Percentiles rank a stretch among this genome's conserved stretches.
These are phyloP conservation scores for Drosophila sp. DNA, from an alignment of 1,140 invertebrate genomes.

Conservation along the genomic window DNA sequence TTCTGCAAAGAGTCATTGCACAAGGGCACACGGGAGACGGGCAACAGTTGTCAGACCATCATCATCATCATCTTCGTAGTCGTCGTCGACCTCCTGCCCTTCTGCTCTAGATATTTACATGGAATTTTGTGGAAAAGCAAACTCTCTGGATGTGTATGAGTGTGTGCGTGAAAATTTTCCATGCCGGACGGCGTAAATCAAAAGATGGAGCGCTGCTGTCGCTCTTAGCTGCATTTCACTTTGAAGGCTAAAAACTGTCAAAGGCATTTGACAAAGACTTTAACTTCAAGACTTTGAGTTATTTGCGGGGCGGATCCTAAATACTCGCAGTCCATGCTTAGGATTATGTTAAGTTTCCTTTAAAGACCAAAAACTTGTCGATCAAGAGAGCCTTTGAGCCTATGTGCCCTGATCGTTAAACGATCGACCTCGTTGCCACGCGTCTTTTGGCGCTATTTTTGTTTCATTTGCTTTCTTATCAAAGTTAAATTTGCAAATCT, in stretches of 20 bases:
- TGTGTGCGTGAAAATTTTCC: constrained; percentile 67
- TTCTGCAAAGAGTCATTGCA: constrained; percentile 46
- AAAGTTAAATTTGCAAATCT: constrained; percentile 10
- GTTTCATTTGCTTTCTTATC: background rate
- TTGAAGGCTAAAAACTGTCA: constrained; percentile 66
- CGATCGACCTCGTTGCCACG: background rate
- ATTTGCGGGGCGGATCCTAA: constrained; percentile 21
- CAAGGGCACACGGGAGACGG: constrained; percentile 62
- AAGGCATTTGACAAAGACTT: constrained; percentile 66
- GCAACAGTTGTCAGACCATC: constrained; percentile 70
- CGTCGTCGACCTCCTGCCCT: constrained; percentile 14
- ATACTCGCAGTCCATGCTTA: background rate
- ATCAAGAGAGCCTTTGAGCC: too few relatives aligned
- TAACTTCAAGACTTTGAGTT: constrained; percentile 41
- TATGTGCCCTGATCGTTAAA: too few relatives aligned
- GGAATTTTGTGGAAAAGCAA: constrained; percentile 54
- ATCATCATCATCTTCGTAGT: background rate
- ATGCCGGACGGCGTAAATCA: constrained; percentile 72
- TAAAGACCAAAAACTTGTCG: background rate
- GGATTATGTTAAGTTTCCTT: background rate
- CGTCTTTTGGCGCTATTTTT: background rate
- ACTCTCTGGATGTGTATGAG: constrained; percentile 20
- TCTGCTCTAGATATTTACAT: constrained; percentile 71
- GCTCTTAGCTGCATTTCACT: constrained; percentile 55
- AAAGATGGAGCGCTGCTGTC: constrained; percentile 40